phyloP scores from a whole-genome alignment of 92 coral and sea anemone genomes.

The Phenganax stokvisi region DNA sequence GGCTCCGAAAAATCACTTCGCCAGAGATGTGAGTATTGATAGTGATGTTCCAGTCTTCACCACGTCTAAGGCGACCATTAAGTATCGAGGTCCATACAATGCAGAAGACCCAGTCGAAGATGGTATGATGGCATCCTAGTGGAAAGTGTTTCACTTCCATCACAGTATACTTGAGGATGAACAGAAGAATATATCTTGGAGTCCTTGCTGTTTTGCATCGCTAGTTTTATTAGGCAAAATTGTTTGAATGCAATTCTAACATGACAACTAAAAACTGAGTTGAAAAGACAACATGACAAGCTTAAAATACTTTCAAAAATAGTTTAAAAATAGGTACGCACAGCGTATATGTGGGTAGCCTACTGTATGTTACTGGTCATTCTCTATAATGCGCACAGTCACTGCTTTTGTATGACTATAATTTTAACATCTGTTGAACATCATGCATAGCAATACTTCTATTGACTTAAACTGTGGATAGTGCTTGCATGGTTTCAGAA shows the following conservation, averaged over 20 bases:
- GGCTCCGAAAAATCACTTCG: too few relatives aligned
- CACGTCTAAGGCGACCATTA: not conserved
- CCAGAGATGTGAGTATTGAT: too few relatives aligned
- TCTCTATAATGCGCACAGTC: too few relatives aligned
- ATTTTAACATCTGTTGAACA: too few relatives aligned
- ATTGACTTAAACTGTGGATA: too few relatives aligned
- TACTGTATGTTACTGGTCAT: too few relatives aligned
- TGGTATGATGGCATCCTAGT: slow-evolving; percentile 22
- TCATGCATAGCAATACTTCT: too few relatives aligned
- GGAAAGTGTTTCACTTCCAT: slow-evolving; percentile 15
- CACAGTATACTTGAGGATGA: slow-evolving; percentile 14
- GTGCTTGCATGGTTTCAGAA: too few relatives aligned
- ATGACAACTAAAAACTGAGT: not conserved
- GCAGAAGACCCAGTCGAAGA: slow-evolving; percentile 8
- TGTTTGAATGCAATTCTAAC: not conserved
- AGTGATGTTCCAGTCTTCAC: too few relatives aligned
- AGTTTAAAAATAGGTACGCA: not conserved
- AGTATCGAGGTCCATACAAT: slow-evolving; percentile 2
- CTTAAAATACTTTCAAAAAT: not conserved
- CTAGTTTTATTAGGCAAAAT: slow-evolving; percentile 12
- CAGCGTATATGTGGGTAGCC: too few relatives aligned
- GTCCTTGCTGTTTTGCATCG: slow-evolving; percentile 17
- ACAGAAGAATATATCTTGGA: not conserved
- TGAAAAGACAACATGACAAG: not conserved
- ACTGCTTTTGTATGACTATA: too few relatives aligned